Conservation (phyloP, 1,140 invertebrate genomes). For the Drosophila eugracilis region DNA sequence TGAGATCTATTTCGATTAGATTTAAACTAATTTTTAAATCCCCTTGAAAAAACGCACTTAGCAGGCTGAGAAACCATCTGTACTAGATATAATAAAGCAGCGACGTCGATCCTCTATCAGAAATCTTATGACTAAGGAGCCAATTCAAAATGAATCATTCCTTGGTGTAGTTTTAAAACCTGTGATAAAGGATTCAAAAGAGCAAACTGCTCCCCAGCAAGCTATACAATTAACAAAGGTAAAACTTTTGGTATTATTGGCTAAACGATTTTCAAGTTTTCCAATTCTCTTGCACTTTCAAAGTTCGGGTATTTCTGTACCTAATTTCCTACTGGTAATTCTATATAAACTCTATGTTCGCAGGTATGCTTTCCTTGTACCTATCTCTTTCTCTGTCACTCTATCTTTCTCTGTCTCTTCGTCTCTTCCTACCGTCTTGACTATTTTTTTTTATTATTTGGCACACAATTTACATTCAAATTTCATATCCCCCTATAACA, state of each 20-base stretch:
- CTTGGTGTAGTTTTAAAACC: slow-evolving; percentile 88
- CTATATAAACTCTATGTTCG: not conserved
- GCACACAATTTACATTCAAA: not conserved
- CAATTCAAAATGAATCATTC: slow-evolving; percentile 85
- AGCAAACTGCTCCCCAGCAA: slow-evolving; percentile 84
- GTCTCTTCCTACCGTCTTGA: slow-evolving; percentile 8
- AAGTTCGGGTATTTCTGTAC: slow-evolving; percentile 1
- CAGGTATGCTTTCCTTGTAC: not conserved
- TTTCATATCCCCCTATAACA: slow-evolving; percentile 1
- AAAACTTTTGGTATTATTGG: slow-evolving; percentile 26
- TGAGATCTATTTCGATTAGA: not conserved
- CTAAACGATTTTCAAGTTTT: not conserved
- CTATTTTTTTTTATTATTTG: not conserved
- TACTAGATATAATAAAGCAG: slow-evolving; percentile 75
- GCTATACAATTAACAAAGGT: slow-evolving; percentile 85
- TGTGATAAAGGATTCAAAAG: slow-evolving; percentile 86
- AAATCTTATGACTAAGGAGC: slow-evolving; percentile 76
- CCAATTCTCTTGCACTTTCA: not conserved
- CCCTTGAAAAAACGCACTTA: slow-evolving; percentile 12
- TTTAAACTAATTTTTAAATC: slow-evolving; percentile 9
- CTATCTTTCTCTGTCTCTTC: slow-evolving; percentile 7
- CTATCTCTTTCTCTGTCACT: slow-evolving; percentile 5
- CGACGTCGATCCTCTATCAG: slow-evolving; percentile 76
- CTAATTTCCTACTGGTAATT: slow-evolving; percentile 1
- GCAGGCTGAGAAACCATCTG: slow-evolving; percentile 61